A percentile compares a stretch with the other conserved stretches of the same genome.
phyloP scores from a whole-genome alignment of 2,113 vertebrate species.

The Naja naja region DNA sequence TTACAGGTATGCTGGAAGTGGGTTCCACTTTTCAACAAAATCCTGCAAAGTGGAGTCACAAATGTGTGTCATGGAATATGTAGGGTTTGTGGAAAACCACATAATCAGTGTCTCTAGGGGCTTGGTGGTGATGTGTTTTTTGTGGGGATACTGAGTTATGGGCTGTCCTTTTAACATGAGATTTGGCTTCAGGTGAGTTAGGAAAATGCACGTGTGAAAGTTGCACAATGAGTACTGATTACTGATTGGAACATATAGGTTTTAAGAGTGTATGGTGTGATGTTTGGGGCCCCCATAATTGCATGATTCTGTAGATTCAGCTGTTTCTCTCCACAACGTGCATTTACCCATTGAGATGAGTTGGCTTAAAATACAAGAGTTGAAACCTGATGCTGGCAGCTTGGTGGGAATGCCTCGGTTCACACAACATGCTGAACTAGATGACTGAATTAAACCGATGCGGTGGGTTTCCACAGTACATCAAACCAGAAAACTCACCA shows the following conservation, averaged over 20 bases:
- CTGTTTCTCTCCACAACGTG: too few species aligned
- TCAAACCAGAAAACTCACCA: background rate
- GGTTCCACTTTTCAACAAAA: background rate
- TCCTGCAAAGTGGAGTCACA: background rate
- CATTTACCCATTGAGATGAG: background rate
- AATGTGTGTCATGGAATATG: background rate
- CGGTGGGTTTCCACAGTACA: background rate
- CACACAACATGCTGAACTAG: background rate
- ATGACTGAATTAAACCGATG: background rate
- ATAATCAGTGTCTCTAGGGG: background rate
- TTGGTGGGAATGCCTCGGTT: background rate
- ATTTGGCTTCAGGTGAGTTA: background rate
- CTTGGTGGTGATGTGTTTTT: background rate
- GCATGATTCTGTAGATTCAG: background rate
- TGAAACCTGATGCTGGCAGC: background rate
- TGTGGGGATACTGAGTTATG: background rate
- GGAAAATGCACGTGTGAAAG: background rate
- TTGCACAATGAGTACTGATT: background rate
- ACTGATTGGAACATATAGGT: background rate
- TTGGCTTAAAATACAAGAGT: background rate
- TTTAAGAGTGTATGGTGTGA: background rate
- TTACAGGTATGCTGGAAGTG: background rate
- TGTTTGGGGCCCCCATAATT: background rate
- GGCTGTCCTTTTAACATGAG: background rate
- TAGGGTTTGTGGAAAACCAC: background rate